A percentile compares a stretch with the other conserved stretches of the same genome.
Conservation (phyloP, 2,113 vertebrate genomes). For the Platysteira castanea region DNA sequence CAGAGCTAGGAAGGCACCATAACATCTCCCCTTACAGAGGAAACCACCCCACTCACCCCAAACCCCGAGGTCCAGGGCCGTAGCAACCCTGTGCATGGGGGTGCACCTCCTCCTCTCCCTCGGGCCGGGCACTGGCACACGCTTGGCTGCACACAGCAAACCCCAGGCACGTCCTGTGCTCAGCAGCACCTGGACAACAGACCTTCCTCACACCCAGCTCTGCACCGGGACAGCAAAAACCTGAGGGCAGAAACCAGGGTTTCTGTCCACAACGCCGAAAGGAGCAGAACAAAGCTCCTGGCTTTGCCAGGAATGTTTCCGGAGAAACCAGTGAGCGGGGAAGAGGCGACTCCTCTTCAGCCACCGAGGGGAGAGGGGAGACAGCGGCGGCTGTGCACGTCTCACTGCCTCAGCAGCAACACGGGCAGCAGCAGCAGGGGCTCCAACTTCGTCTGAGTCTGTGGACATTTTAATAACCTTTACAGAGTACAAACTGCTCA, state of each 20-base stretch:
- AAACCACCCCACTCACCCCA: neutral
- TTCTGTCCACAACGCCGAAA: neutral
- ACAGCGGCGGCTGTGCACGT: accelerated
- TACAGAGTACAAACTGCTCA: accelerated
- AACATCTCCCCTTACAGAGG: neutral
- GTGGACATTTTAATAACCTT: neutral
- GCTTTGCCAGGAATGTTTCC: neutral
- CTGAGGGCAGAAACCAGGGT: neutral
- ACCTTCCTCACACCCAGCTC: neutral
- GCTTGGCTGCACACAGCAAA: neutral
- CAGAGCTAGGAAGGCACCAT: neutral
- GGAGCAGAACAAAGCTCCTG: neutral
- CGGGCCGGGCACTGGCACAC: accelerated
- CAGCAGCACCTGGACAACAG: accelerated
- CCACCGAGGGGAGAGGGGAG: accelerated
- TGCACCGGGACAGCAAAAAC: neutral
- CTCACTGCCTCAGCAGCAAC: neutral
- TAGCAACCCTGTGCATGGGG: accelerated
- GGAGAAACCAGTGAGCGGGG: accelerated
- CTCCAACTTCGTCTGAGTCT: neutral
- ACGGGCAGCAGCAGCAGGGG: neutral
- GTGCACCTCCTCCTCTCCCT: neutral
- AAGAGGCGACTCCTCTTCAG: neutral
- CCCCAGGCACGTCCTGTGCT: accelerated
- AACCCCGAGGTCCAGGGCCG: neutral